These are phyloP conservation scores for Xenopus laevis DNA, from an alignment of 2,113 vertebrate genomes.

Conservation along the genomic window DNA sequence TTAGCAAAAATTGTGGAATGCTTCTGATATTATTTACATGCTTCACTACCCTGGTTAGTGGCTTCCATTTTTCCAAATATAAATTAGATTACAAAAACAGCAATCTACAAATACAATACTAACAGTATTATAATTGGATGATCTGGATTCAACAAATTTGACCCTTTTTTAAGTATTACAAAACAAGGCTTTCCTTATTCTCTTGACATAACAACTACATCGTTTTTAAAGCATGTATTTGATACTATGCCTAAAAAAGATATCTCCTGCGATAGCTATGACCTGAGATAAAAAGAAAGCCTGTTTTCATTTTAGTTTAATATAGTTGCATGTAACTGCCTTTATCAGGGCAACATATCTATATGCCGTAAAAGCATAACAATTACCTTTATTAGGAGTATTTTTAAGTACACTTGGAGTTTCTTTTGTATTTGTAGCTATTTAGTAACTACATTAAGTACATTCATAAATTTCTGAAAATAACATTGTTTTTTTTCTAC, in stretches of 20 bases:
- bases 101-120: not conserved
- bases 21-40: not conserved
- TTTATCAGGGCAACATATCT: not conserved
- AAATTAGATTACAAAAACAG: slow-evolving; percentile 1
- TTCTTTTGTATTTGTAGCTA: not conserved
- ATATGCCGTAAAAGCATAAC: not conserved
- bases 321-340: not conserved
- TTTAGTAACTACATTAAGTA: not conserved
- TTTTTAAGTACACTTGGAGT: not conserved
- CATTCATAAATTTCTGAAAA: not conserved
- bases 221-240: not conserved
- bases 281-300: not conserved
- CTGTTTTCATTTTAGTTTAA: too few relatives aligned
- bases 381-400: not conserved
- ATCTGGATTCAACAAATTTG: not conserved
- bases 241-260: not conserved
- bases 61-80: not conserved
- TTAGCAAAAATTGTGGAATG: slow-evolving; percentile 1
- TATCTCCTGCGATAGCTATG: not conserved
- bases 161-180: too few relatives aligned
- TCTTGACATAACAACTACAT: not conserved
- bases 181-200: not conserved
- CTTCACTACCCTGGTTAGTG: not conserved
- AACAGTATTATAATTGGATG: not conserved
- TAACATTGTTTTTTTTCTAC: too few relatives aligned